phyloP scores from a whole-genome alignment of 35 echinoderm and acorn worm species.

The Lytechinus pictus region DNA sequence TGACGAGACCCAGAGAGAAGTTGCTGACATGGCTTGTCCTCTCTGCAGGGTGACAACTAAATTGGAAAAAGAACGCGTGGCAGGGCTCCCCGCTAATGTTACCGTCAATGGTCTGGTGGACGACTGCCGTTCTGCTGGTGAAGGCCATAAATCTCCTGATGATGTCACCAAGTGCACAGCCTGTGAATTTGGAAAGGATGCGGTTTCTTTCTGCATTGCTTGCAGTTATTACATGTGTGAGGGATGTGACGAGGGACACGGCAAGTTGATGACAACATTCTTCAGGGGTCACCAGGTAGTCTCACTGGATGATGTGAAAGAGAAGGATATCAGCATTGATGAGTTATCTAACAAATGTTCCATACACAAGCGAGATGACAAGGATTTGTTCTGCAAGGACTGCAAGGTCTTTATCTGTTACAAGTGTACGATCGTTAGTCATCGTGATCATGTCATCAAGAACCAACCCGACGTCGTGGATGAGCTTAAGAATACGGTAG shows the following conservation, averaged over 20 bases:
- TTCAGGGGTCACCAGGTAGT: neutral
- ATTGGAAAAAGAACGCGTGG: no score
- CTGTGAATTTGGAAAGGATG: neutral
- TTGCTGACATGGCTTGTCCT: neutral
- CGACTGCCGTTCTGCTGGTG: no score
- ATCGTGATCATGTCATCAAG: neutral
- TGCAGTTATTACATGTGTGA: neutral
- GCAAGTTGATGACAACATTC: neutral
- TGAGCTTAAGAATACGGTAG: neutral
- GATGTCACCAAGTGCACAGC: neutral
- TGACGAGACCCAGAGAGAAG: neutral
- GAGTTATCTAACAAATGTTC: neutral
- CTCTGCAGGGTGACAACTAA: neutral
- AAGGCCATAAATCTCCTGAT: no score
- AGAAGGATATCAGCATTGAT: neutral
- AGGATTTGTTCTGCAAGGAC: conserved; percentile 1
- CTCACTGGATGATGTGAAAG: neutral
- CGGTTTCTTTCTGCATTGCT: neutral
- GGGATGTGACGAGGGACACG: neutral
- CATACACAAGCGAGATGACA: neutral
- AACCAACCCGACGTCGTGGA: neutral
- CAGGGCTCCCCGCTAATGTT: no score
- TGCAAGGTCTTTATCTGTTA: neutral
- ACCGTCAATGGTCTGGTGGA: no score
- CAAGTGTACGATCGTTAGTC: neutral